These are phyloP conservation scores for Netelia melanura DNA, from an alignment of 2,888 invertebrate species.

Conservation along the genomic window DNA sequence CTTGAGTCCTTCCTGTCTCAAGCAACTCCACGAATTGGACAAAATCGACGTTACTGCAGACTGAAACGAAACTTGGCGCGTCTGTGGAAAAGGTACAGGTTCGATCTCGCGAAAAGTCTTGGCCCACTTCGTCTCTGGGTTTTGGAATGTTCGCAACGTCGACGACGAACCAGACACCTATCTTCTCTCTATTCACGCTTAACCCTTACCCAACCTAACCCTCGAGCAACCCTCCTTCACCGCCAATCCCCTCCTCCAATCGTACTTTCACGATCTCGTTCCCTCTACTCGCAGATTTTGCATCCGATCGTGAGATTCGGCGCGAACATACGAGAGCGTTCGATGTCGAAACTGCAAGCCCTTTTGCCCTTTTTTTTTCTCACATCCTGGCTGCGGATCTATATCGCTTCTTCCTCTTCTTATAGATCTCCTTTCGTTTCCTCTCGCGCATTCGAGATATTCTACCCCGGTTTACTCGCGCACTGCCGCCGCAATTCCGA, in stretches of 20 bases:
- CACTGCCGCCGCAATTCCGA: conserved; percentile 37
- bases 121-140: neutral
- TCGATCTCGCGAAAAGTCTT: neutral
- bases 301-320: conserved; percentile 55
- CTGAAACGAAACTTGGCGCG: neutral
- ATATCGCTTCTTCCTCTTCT: neutral
- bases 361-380: neutral
- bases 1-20: too few relatives aligned
- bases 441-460: conserved; percentile 2
- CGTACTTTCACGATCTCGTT: conserved; percentile 17
- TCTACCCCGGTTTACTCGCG: conserved; percentile 20
- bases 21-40: neutral
- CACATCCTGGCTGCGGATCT: neutral
- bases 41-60: neutral
- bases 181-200: conserved; percentile 21
- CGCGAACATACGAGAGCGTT: conserved; percentile 22
- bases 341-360: conserved; percentile 14
- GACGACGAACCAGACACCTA: neutral
- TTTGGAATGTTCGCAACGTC: too few relatives aligned
- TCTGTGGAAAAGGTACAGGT: neutral
- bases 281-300: conserved; percentile 27
- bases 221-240: conserved; percentile 2
- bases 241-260: neutral
- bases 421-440: neutral
- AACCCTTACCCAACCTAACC: neutral